phyloP scores from a whole-genome alignment of 2,888 invertebrate species.

The Megamerina dolium region DNA sequence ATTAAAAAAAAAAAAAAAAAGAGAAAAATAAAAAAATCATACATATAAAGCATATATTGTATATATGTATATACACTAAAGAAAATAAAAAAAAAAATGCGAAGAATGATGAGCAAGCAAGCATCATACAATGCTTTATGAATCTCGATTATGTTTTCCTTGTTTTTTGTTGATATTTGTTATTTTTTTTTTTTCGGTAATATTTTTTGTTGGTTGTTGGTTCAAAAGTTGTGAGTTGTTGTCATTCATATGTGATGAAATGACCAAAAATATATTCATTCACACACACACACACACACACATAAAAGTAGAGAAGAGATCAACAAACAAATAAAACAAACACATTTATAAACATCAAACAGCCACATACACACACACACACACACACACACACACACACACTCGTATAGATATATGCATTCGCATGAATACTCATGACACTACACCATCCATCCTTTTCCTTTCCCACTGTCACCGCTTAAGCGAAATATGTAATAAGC shows the following conservation, averaged over 20 bases:
- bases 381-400: too few relatives aligned
- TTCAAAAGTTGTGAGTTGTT: not conserved
- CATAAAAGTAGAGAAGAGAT: not conserved
- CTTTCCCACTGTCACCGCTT: too few relatives aligned
- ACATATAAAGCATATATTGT: not conserved
- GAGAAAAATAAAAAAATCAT: too few relatives aligned
- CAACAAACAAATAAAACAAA: not conserved
- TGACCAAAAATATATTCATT: not conserved
- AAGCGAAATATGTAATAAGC: too few relatives aligned
- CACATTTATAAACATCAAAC: conserved; percentile 3
- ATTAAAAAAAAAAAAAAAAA: too few relatives aligned
- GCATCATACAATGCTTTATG: not conserved
- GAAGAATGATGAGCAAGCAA: not conserved
- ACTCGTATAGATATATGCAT: too few relatives aligned
- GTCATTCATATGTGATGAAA: not conserved
- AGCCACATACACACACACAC: conserved; percentile 2
- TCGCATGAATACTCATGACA: too few relatives aligned
- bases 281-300: not conserved
- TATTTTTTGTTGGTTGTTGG: not conserved
- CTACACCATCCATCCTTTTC: too few relatives aligned
- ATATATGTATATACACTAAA: not conserved
- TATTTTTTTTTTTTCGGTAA: too few relatives aligned
- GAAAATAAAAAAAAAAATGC: too few relatives aligned
- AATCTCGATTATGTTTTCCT: too few relatives aligned
- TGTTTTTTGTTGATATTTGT: too few relatives aligned